Evolutionary conservation across 1,140 invertebrate species (phyloP), one percentile per base, ranked within the genome.

Genomic region (Drosophila parabipectinata): DNA sequence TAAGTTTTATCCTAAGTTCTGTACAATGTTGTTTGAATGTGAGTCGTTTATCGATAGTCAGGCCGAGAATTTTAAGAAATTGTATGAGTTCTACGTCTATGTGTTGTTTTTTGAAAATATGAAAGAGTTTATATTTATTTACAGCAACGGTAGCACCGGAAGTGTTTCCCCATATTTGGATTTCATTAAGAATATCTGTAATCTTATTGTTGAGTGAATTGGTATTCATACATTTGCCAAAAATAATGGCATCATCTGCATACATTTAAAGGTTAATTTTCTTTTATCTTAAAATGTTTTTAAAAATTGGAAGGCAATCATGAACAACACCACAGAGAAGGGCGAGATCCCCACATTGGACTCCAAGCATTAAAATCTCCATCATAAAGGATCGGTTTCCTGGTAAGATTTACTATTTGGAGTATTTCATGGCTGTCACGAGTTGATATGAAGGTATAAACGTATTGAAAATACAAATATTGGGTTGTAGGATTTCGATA

Each of bases 261-360:
- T 68, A 68, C 7, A 69, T 26, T 41, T n/a, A 52, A 0, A 63
- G 34, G 28, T 57, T 26, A 10, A 63, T 57, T 41, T 41, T 4
- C 39, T 41, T 41, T 18, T 18, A 18, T 18, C 18, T 18, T 18
- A 18, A 18, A 18, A 18, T 18, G 18, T 18, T 18, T 71, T 71
- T 14, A 64, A 28, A 15, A 34, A 34, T 14, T 71, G 50, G 12
- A 57, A 71, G 56, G 24, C 66, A 39, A 69, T 69, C 41, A 54
- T 69, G 44, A 69, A 55, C 37, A 69, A 55, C 5, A 62, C 32
- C 48, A 68, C 64, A 4, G 64, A 68, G 18, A 68, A 57, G 9
- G 18, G 1, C 18, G 18, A 18, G 10, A 37, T 12, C 34, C 34
- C 34, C 34, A 37, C 34, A n/a, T 37, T 37, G 34, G 34, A 37